Evolutionary conservation across 92 coral and sea anemone species (phyloP), one percentile per base, ranked within the genome.

Genomic region (Paramuricea clavata): DNA sequence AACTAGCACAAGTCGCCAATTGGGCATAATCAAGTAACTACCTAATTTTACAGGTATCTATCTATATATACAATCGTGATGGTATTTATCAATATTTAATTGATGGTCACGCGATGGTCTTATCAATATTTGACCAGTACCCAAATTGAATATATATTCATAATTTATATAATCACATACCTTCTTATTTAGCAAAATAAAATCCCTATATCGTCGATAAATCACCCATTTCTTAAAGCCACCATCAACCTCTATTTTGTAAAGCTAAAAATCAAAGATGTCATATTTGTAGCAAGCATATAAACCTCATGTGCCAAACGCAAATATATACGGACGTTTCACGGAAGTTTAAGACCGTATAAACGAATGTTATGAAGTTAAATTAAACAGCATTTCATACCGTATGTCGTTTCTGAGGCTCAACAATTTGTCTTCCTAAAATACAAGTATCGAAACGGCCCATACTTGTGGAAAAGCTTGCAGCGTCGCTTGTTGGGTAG

Each of bases 111-210:
- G n/a, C n/a, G n/a, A n/a, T n/a, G n/a, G n/a, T n/a, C n/a, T n/a
- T n/a, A n/a, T n/a, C n/a, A n/a, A n/a, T n/a, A n/a, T n/a, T n/a
- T n/a, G n/a, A n/a, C n/a, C n/a, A n/a, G n/a, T n/a, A n/a, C n/a
- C n/a, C n/a, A n/a, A n/a, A n/a, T n/a, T n/a, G n/a, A n/a, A n/a
- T n/a, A n/a, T n/a, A n/a, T n/a, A n/a, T n/a, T n/a, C n/a, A n/a
- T n/a, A n/a, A n/a, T n/a, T n/a, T n/a, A n/a, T n/a, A n/a, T n/a
- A n/a, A n/a, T n/a, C n/a, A n/a, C n/a, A 67, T 78, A 97, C 99
- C 99, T 97, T 97, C 59, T 92, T 94, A 68, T 97, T 97, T 50
- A 97, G 85, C 74, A 97, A 92, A 49, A 97, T 91, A 88, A 97
- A 97, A 74, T 97, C 98, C 2, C 90, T 71, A 67, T 97, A 97